Percentiles rank a stretch among this genome's conserved stretches.
phyloP scores from a whole-genome alignment of 2,797 vertebrate species.

The Poeciliopsis infans region DNA sequence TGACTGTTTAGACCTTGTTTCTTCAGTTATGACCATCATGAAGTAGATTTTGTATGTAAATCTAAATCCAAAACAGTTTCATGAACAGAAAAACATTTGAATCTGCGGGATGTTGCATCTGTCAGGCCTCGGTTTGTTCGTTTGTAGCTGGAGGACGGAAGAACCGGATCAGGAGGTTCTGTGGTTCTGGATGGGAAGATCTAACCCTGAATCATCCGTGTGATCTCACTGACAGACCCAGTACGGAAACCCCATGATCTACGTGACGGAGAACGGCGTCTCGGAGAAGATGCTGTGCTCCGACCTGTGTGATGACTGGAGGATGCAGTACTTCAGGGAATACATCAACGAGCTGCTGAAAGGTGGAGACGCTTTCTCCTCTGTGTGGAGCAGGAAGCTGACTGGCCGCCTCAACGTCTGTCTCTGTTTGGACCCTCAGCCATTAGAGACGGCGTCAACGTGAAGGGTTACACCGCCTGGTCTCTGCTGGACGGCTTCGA shows the following conservation, averaged over 20 bases:
- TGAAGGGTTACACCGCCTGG: constrained; percentile 91
- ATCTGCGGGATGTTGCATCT: neutral
- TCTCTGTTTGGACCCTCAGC: constrained; percentile 72
- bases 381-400: neutral
- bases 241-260: constrained; percentile 88
- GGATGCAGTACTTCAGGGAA: constrained; percentile 88
- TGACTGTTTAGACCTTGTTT: neutral
- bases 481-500: constrained; percentile 93
- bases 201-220: neutral
- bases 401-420: neutral
- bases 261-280: constrained; percentile 91
- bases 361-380: constrained; percentile 82
- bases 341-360: constrained; percentile 94
- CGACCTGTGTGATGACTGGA: constrained; percentile 90
- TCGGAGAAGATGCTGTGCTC: constrained; percentile 85
- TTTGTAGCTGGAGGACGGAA: neutral
- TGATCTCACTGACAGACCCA: constrained; percentile 79
- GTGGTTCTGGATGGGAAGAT: neutral
- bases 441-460: constrained; percentile 88
- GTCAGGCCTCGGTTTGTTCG: neutral
- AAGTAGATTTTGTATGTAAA: neutral
- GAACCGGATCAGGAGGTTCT: neutral
- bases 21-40: neutral
- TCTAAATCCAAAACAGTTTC: neutral
- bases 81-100: neutral